Evolutionary conservation across 2,113 vertebrate species (phyloP).

Genomic region (Laticauda laticaudata): DNA sequence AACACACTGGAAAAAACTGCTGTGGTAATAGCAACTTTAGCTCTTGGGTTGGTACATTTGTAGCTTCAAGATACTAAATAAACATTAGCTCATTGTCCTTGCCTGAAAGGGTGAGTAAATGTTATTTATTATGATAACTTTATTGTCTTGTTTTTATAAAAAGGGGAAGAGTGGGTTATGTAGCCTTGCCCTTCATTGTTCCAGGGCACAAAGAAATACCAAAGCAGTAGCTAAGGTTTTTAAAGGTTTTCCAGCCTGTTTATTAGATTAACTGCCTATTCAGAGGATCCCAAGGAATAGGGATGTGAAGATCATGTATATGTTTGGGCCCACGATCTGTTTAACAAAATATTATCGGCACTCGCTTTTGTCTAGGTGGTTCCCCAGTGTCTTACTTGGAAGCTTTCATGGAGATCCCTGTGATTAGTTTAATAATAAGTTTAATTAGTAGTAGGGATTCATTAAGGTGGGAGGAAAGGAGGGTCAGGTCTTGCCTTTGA

Average conservation of each 20-base stretch:
- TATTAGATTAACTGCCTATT: not conserved
- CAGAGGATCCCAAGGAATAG: not conserved
- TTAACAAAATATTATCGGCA: not conserved
- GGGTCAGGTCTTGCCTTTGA: not conserved
- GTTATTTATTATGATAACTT: conserved; percentile 15
- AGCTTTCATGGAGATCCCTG: not conserved
- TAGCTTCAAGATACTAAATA: conserved; percentile 31
- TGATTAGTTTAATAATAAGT: not conserved
- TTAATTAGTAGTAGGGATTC: not conserved
- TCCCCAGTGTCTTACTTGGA: not conserved
- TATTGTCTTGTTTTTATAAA: conserved; percentile 27
- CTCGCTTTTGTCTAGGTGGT: too few species aligned
- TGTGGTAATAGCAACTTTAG: conserved; percentile 26
- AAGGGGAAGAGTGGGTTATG: not conserved
- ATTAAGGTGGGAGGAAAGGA: not conserved
- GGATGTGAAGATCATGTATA: not conserved
- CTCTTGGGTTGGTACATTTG: conserved; percentile 28
- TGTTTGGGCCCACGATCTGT: not conserved
- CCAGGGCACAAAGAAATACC: not conserved
- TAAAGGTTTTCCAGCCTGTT: not conserved
- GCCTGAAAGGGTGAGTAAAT: conserved; percentile 17
- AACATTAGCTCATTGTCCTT: conserved; percentile 36
- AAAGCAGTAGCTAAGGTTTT: not conserved
- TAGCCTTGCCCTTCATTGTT: not conserved
- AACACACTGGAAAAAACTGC: conserved; percentile 27